Base-by-base conservation (phyloP, 2,888 invertebrate genomes). In the Bombylius major region DNA sequence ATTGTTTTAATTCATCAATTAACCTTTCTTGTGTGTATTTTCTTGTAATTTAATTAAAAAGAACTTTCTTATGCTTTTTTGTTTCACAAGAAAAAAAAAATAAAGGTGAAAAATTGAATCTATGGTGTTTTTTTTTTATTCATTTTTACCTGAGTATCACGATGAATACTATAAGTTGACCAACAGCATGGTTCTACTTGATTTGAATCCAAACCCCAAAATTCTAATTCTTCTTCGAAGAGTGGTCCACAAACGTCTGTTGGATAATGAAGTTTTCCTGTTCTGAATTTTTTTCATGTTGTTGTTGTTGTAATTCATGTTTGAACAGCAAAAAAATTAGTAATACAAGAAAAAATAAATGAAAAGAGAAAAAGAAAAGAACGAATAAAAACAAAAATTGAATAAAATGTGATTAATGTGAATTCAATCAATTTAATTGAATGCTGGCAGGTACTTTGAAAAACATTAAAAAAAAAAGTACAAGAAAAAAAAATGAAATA, bases 101-200 rank as follows among this genome's bases (percentile, higher is more conserved):
- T n/a, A n/a, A n/a, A n/a, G n/a, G n/a, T n/a, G 23, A 23, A 23
- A 23, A 23, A 23, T 23, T 23, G 23, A 2, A 23, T 23, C 23
- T 23, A 23, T 23, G 2, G 1, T 23, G 23, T 23, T 23, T 23
- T 23, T 23, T 23, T 23, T 42, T 5, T 11, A 9, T 39, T 39
- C 9, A 36, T 34, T 55, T 64, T 75, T 63, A 87, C 87, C 85
- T 85, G 82, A 62, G 90, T 88, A 67, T 87, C 87, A 69, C 88
- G 82, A 75, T 89, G 88, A 72, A 86, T 83, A 75, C 88, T 87
- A 64, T 96, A 97, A 33, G 96, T 97, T 77, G 95, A 96, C 96
- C 96, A 97, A 76, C 96, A 96, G 76, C 96, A 97, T 5, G 95
- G 95, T 74, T 96, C 95, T 69, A 97, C 95, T 79, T 96, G 95